Evolutionary conservation across 2,797 vertebrate species (phyloP), one percentile per base, ranked within the genome.

Genomic region (Bovichtus variegatus): DNA sequence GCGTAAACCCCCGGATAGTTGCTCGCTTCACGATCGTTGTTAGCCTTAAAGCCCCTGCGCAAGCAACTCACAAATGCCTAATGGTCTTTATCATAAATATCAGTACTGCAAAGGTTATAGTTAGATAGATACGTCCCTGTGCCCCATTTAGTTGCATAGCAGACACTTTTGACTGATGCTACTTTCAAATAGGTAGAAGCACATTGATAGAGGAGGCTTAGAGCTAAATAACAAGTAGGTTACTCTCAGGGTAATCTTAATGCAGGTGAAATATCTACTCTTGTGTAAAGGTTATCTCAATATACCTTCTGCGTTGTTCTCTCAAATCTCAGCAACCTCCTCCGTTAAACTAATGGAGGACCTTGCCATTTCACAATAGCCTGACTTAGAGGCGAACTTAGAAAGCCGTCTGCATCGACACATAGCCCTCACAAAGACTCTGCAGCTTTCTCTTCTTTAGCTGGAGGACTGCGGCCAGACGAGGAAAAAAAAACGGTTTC

Each of bases 221-320:
- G 89, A 74, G 86, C 59, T 63, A 94, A 87, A 84, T 93, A 95
- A 93, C 87, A 92, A 92, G 92, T 91, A 57, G 80, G 73, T 86
- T 93, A 85, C 72, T 75, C 89, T 91, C 40, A 49, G 80, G 89
- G 82, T 85, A 92, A 94, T 91, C 86, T 80, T 89, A 91, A 89
- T 87, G 83, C 89, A 74, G 84, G 89, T 95, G 94, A 96, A 95
- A 95, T 94, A 96, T 95, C 92, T 93, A 54, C 86, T 84, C 85
- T 85, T 81, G 90, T 84, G 83, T 94, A 96, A 96, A 96, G 95
- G 95, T 96, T 95, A 95, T 91, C 88, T 89, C 91, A 93, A 94
- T 94, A 94, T 94, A 95, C 94, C 92, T 93, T 94, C 82, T 64
- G 47, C 84, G 84, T 87, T 89, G 90, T 91, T 86, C 85, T 87